Evolutionary conservation across 2,113 vertebrate genomes (phyloP), one percentile per base, ranked within the genome.

Genomic region (Dicaeum eximium): DNA sequence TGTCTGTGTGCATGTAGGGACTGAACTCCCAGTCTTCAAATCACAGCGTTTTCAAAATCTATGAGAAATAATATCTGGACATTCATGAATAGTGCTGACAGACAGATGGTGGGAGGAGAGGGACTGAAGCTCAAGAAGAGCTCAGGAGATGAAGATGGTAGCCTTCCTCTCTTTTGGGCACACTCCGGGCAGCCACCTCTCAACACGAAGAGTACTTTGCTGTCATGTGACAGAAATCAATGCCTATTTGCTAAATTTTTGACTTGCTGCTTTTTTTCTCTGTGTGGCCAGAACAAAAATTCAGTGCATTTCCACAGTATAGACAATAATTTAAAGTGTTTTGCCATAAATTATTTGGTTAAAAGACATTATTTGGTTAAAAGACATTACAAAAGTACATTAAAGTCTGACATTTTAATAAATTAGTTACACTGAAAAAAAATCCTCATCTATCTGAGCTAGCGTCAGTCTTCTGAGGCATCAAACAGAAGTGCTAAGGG

Each of bases 171-270:
- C 45, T 89, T 90, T 42, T 70, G 81, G 85, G 74, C 42, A 77
- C 62, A 54, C 66, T 61, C 37, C 50, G 61, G 62, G 78, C 51
- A 95, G 66, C 75, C 5, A 8, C 58, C 45, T 94, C 87, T 66
- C 66, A 80, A 77, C 54, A 66, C 0, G 4, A 85, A 86, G 37
- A 50, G 24, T 51, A 62, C 50, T 86, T 86, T 88, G 33, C 50
- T 94, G 90, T 87, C 94, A 94, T 93, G 31, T 77, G 81, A 86
- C 62, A 94, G 58, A 86, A 96, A 80, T 82, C 66, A 90, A 37
- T 69, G 78, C 58, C 85, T 93, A 90, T 82, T 69, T 71, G 47
- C 42, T 69, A 82, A 35, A 80, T 86, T 64, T 92, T 93, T 80
- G 64, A 90, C 88, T 95, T 80, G 45, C 40, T 85, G 2, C 19